Evolutionary conservation across 2,113 vertebrate species (phyloP), one percentile per base, ranked within the genome.

Genomic region (Erinaceus europaeus): DNA sequence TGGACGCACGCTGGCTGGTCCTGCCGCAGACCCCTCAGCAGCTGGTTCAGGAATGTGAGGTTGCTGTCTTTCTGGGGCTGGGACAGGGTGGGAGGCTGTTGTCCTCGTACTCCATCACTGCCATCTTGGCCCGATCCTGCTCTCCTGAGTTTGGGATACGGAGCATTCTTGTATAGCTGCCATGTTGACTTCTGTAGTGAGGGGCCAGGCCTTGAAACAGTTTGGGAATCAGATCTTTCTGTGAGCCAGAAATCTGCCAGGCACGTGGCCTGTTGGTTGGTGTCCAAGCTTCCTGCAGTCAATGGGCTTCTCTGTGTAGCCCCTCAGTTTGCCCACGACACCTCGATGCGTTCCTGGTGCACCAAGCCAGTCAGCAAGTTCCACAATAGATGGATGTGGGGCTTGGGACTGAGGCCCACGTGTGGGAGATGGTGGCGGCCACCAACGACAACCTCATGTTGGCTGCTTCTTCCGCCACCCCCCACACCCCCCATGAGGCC

Each of bases 221-320:
- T 94, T 99, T 99, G 71, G 98, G 98, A 84, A 99, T 95, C 89
- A 99, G 97, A 91, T 99, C 99, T 93, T 99, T 99, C 92, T 99
- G 98, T 99, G 76, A 99, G 97, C 98, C 99, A 99, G 91, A 99
- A 99, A 93, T 97, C 94, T 3, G 98, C 98, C 98, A 99, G 97
- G 84, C 98, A 98, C 98, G 99, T 99, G 2, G 98, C 98, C 38
- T 96, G 97, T 92, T 98, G 97, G 62, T 99, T 97, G 1, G 95
- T 96, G 93, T 98, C 99, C 98, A 34, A 97, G 97, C 95, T 99
- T 99, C 61, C 98, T 98, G 55, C 98, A 99, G 64, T 99, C 98
- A 25, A 99, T 97, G 77, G 99, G 96, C 99, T 98, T 98, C 84
- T 99, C 98, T 0, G 98, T 98, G 80, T 99, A 99, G 84, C 98